Percentiles rank a stretch among this genome's conserved stretches.
Conservation (phyloP, 2,888 invertebrate genomes). For the Stenolophus ochropezus region DNA sequence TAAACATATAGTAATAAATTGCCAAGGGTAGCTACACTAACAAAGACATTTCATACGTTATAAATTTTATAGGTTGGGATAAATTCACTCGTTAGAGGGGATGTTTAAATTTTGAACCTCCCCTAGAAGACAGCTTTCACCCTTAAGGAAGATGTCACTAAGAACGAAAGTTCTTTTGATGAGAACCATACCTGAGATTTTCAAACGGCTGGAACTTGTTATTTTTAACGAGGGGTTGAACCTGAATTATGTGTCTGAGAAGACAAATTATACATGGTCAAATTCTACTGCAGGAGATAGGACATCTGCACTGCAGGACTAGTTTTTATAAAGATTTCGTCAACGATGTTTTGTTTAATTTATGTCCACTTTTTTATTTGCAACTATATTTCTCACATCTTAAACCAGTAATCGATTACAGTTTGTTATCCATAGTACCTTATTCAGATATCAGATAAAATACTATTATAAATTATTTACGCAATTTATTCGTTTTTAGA, state of each 20-base stretch:
- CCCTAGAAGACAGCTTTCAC: not conserved
- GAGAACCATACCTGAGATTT: conserved; percentile 54
- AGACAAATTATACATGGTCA: conserved; percentile 36
- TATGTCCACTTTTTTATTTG: too few relatives aligned
- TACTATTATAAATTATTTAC: too few relatives aligned
- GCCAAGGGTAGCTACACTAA: conserved; percentile 5
- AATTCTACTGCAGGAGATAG: not conserved
- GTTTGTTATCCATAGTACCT: too few relatives aligned
- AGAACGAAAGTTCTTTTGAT: not conserved
- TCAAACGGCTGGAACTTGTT: conserved; percentile 31
- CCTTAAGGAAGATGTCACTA: not conserved
- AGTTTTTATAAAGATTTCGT: not conserved
- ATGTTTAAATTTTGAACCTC: conserved; percentile 8
- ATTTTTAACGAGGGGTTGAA: conserved; percentile 8
- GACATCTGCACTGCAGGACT: not conserved
- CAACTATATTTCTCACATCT: too few relatives aligned
- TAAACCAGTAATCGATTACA: too few relatives aligned
- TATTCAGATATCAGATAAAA: too few relatives aligned
- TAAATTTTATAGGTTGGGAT: conserved; percentile 51
- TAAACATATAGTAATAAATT: conserved; percentile 51
- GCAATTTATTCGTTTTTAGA: too few relatives aligned
- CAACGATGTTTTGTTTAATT: not conserved
- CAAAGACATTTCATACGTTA: conserved; percentile 48
- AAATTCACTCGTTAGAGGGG: conserved; percentile 41
- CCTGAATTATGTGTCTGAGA: conserved; percentile 25